Evolutionary conservation across 2,888 invertebrate genomes (phyloP).

Genomic region (Scotopteryx bipunctaria): DNA sequence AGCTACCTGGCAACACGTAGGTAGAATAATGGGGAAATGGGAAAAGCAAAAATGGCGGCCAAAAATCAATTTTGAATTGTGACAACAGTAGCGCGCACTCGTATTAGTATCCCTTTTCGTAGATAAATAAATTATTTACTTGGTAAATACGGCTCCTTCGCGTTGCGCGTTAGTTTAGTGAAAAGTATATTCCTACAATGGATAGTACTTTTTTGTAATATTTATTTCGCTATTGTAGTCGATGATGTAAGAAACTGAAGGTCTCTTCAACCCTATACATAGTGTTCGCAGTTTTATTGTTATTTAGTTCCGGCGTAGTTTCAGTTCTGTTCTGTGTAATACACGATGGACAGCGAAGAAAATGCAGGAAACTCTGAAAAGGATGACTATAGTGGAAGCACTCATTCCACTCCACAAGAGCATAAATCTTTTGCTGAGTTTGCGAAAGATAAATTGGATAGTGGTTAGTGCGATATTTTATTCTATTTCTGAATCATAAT

Average conservation of each 20-base stretch:
- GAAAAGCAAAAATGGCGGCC: constrained; percentile 68
- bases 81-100: constrained; percentile 45
- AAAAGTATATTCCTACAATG: background rate
- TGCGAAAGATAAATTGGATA: constrained; percentile 77
- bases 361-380: constrained; percentile 62
- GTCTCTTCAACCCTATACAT: constrained; percentile 47
- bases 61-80: constrained; percentile 80
- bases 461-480: constrained; percentile 62
- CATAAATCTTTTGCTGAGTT: constrained; percentile 77
- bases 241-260: constrained; percentile 81
- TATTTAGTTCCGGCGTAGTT: constrained; percentile 41
- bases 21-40: background rate
- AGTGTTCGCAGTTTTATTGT: constrained; percentile 55
- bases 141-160: constrained; percentile 42
- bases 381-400: constrained; percentile 71
- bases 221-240: constrained; percentile 54
- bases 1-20: background rate
- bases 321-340: constrained; percentile 37
- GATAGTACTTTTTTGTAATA: background rate
- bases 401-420: constrained; percentile 76
- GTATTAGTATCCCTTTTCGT: constrained; percentile 38
- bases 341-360: constrained; percentile 69
- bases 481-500: too few species aligned
- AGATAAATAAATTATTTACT: constrained; percentile 40
- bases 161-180: background rate